Base-by-base conservation (phyloP, 2,888 invertebrate genomes). In the Yponomeuta malinellus region DNA sequence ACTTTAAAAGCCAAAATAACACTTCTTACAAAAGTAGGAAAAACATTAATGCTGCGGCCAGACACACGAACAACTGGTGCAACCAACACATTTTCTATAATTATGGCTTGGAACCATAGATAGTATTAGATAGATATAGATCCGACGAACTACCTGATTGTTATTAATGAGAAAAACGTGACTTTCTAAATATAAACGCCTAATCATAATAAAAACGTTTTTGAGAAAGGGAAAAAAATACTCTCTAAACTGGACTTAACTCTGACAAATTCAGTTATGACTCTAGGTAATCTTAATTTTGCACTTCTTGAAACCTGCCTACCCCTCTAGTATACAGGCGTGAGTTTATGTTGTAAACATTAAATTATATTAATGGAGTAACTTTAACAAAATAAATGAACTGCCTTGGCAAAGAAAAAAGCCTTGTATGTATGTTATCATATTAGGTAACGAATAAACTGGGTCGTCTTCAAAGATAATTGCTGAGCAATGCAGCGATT, bases 61-160 rank as follows among this genome's bases (percentile, higher is more conserved):
- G 23, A 23, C 23, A 23, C 23, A 23, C 23, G 23, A 23, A 23
- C 23, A 63, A 63, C 23, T 15, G 63, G 63, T 29, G 4, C 23
- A 64, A 8, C 1, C 29, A 10, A 31, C 29, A 33, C 71, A 59
- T 75, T 78, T 80, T 78, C 77, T 77, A 52, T 37, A 12, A 63
- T 8, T 33, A 9, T 31, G 10, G n/a, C n/a, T 43, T 79, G 80
- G 78, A 70, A 73, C 78, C 77, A 80, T 80, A 80, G 81, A 82
- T 81, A 81, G 78, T 75, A 74, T 76, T 78, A 74, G 78, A 76
- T 43, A 3, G 75, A 73, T 76, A 79, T 80, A 37, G 37, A 37
- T 37, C 5, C 37, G 37, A 4, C 5, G 37, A 5, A 37, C 37
- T 2, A 23, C 23, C 23, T 23, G 23, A 23, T 23, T 23, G 23